Evolutionary conservation across 30 jellyfish, hydroid and myxozoan species (phyloP).

Genomic region (Morbakka virulenta): DNA sequence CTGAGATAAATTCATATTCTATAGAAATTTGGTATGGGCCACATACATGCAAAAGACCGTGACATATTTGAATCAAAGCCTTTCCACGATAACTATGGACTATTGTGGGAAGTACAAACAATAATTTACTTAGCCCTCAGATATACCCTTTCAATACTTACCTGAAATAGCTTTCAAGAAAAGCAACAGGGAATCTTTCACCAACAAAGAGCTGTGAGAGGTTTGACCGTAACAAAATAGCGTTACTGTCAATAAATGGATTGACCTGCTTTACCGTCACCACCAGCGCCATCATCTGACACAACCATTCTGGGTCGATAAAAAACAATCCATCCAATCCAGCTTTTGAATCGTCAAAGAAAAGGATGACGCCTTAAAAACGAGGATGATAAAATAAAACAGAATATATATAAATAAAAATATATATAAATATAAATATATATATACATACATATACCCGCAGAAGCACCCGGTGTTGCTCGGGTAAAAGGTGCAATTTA

Average conservation of each 20-base stretch:
- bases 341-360: slow-evolving; percentile 57
- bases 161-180: slow-evolving; percentile 72
- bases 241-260: slow-evolving; percentile 65
- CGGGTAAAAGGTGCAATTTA: too few species aligned
- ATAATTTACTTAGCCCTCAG: neutral
- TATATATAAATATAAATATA: too few species aligned
- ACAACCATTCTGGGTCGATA: slow-evolving; percentile 94
- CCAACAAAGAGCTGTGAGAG: slow-evolving; percentile 66
- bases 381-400: neutral
- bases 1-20: too few species aligned
- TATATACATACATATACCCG: too few species aligned
- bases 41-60: too few species aligned
- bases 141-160: too few species aligned
- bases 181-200: slow-evolving; percentile 50
- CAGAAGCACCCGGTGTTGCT: too few species aligned
- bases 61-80: too few species aligned
- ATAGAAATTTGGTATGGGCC: too few species aligned
- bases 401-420: neutral
- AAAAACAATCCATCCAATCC: slow-evolving; percentile 57
- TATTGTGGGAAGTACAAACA: too few species aligned
- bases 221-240: slow-evolving; percentile 33
- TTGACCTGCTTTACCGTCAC: slow-evolving; percentile 77
- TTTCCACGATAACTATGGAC: too few species aligned
- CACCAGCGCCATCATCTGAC: slow-evolving; percentile 93
- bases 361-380: slow-evolving; percentile 85